Evolutionary conservation across 2,113 vertebrate genomes (phyloP).

Genomic region (Thinocorus orbignyianus): DNA sequence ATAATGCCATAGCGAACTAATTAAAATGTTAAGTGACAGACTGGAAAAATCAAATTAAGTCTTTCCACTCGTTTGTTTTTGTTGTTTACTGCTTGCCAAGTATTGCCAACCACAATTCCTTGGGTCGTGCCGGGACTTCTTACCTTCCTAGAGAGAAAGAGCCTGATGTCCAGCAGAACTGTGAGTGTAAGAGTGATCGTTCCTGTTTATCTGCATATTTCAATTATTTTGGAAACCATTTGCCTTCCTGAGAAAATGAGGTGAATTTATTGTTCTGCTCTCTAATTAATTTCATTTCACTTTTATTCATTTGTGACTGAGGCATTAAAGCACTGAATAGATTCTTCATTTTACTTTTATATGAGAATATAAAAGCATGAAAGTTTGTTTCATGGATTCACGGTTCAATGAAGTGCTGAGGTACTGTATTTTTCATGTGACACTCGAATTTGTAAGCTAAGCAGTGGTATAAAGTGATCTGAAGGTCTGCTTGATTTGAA

Average conservation of each 20-base stretch:
- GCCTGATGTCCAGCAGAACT: background rate
- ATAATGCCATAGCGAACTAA: background rate
- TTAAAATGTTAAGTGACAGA: background rate
- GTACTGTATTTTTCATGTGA: background rate
- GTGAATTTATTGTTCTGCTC: background rate
- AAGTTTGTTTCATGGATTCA: background rate
- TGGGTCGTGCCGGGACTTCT: background rate
- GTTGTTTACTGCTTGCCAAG: background rate
- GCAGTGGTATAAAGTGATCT: background rate
- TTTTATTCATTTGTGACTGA: background rate
- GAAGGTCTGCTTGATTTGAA: background rate
- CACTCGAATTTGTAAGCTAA: slow-evolving; percentile 15
- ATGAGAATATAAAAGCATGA: slow-evolving; percentile 1
- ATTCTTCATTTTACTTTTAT: slow-evolving; percentile 33
- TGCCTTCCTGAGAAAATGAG: background rate
- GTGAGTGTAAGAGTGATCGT: background rate
- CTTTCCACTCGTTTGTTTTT: too few relatives aligned
- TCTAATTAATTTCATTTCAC: background rate
- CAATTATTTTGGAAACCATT: background rate
- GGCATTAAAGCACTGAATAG: background rate
- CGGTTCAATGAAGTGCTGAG: background rate
- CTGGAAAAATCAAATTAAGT: too few relatives aligned
- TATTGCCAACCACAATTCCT: background rate
- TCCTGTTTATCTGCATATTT: background rate
- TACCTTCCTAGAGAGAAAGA: background rate